Evolutionary conservation across 2,797 vertebrate species (phyloP), one percentile per base, ranked within the genome.

Genomic region (Spinus olivaceus): DNA sequence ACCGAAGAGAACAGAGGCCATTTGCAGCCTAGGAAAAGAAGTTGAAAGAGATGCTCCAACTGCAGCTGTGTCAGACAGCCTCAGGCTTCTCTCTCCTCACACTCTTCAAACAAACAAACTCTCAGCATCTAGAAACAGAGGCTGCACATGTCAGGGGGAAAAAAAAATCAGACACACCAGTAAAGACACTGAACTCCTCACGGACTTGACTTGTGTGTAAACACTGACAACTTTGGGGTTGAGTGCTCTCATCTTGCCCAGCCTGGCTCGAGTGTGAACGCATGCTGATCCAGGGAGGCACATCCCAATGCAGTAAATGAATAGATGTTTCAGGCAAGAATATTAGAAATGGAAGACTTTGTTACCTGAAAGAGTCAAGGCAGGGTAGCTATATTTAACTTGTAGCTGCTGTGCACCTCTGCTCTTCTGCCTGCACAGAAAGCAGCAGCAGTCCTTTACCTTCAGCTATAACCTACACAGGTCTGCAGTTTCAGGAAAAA

Each of bases 1-100:
- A 56, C 2, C 37, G 35, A 49, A 27, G 54, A 18, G 86, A 91
- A 27, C 27, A 16, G 14, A 83, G 61, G 59, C 72, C 92, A 87
- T 89, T 78, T 78, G 46, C 76, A 95, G 88, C 21, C 65, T 15
- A 65, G 86, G 88, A 85, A 77, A 84, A 85, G 64, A 65, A 92
- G 85, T 37, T 93, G 81, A 96, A 95, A 96, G 92, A 92, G 84
- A 77, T 86, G 92, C 92, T 91, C 79, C 80, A 73, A 39, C 50
- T 6, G 0, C 14, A 85, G 84, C 83, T 1, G 4, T 89, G 92
- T 89, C 90, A 93, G 88, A 85, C 71, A 67, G 94, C 94, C 94
- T 91, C 76, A 0, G 91, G 94, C 91, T 81, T 69, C 77, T 80
- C 91, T 89, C 69, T 82, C 54, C 72, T 91, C 84, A 61, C 76